Base-by-base conservation (phyloP, 2,797 vertebrate genomes). In the Gobionotothen gibberifrons region DNA sequence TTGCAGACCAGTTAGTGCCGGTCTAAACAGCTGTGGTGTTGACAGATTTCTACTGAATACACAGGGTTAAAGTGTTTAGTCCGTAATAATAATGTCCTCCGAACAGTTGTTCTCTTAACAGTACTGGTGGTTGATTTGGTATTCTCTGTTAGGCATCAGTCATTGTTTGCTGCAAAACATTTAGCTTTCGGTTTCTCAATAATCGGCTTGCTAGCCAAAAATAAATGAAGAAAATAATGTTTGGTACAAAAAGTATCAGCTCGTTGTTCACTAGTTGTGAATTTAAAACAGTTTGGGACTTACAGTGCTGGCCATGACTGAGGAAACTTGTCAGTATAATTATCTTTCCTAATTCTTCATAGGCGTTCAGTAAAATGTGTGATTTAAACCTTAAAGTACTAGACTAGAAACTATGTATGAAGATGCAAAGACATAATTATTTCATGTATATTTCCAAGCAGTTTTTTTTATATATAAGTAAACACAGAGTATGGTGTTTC, bases 1-100 rank as follows among this genome's bases (percentile, higher is more conserved):
- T 90, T 84, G 70, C 70, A 80, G 79, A 85, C 66, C 75, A 79
- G 85, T 84, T 57, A 69, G 46, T n/a, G 67, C 59, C 53, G 58
- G 76, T 53, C 75, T 40, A n/a, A 79, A 76, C 81, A 84, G 74
- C 64, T 83, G 78, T 59, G 70, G 64, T 72, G 65, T 57, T 79
- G 83, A 85, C 69, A 83, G 63, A 72, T 77, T 87, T 78, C 11
- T 12, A 46, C 43, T 39, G 43, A 56, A 72, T 71, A 59, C 19
- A 21, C 22, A 19, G 48, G 54, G 60, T 76, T 68, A 52, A 71
- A 26, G 36, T 22, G 19, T 69, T 62, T 15, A 51, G 51, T 56
- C 1, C 0, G 16, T 63, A 78, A 78, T 42, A 58, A 75, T 68
- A 58, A 79, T 75, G 47, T 1, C 4, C 29, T 43, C 21, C 32